Evolutionary conservation across 2,797 vertebrate species (phyloP).

Genomic region (Coregonus sp.): DNA sequence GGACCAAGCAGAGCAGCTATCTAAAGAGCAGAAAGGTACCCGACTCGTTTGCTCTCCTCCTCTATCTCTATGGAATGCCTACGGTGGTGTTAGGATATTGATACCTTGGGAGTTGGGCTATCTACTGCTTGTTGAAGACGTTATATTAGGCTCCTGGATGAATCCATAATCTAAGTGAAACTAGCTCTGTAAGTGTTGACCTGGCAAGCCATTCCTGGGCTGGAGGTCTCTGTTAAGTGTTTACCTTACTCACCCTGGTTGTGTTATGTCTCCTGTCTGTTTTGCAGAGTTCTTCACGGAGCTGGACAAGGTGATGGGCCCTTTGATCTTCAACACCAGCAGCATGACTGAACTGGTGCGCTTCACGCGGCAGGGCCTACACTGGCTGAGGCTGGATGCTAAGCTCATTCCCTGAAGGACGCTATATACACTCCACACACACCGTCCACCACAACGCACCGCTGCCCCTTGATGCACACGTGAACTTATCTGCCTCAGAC

Average conservation of each 20-base stretch:
- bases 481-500: slow-evolving; percentile 83
- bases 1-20: slow-evolving; percentile 98
- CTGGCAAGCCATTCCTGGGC: not conserved
- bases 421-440: slow-evolving; percentile 24
- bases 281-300: slow-evolving; percentile 92
- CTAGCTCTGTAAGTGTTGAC: not conserved
- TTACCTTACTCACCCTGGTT: not conserved
- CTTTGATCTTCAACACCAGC: slow-evolving; percentile 97
- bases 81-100: no score
- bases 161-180: no score
- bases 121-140: no score
- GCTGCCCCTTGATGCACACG: slow-evolving; percentile 63
- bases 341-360: slow-evolving; percentile 98
- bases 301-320: slow-evolving; percentile 96
- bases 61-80: no score
- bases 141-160: no score
- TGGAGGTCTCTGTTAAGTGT: not conserved
- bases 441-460: slow-evolving; percentile 22
- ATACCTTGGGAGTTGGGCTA: no score
- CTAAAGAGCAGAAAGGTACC: slow-evolving; percentile 94
- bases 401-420: slow-evolving; percentile 79
- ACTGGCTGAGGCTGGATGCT: slow-evolving; percentile 95
- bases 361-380: slow-evolving; percentile 94
- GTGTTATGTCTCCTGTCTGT: not conserved
- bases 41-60: not conserved